A percentile compares a stretch with the other conserved stretches of the same genome.
These are phyloP conservation scores for Zapus hudsonius DNA, from an alignment of 2,113 vertebrate species.

Conservation along the genomic window DNA sequence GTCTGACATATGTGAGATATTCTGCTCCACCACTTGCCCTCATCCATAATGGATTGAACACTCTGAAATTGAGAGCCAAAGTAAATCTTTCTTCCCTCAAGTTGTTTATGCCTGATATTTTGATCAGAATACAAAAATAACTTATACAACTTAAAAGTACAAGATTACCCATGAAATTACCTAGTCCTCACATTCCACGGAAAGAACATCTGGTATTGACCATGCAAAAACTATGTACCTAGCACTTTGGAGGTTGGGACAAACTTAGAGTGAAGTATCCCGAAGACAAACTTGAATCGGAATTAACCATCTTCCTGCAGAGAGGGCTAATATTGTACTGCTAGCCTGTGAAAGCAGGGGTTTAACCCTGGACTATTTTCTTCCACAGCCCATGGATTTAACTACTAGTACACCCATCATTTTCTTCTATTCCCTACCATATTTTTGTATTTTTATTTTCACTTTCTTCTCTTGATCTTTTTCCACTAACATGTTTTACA, in stretches of 20 bases:
- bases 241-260: background rate
- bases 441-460: constrained; percentile 8
- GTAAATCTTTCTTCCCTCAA: background rate
- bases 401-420: background rate
- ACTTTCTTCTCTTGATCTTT: background rate
- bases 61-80: background rate
- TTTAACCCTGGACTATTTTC: background rate
- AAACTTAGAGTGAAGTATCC: background rate
- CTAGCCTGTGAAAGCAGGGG: background rate
- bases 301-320: background rate
- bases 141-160: background rate
- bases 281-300: background rate
- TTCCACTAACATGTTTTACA: background rate
- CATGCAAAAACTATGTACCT: background rate
- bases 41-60: background rate
- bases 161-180: background rate
- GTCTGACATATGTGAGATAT: background rate
- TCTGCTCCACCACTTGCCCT: background rate
- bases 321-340: background rate
- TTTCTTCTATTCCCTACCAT: background rate
- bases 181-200: background rate
- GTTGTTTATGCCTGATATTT: background rate
- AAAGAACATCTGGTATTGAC: background rate
- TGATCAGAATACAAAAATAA: background rate
- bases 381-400: background rate